These are phyloP conservation scores for Paguma larvata DNA, from an alignment of 2,797 vertebrate species.

Conservation along the genomic window DNA sequence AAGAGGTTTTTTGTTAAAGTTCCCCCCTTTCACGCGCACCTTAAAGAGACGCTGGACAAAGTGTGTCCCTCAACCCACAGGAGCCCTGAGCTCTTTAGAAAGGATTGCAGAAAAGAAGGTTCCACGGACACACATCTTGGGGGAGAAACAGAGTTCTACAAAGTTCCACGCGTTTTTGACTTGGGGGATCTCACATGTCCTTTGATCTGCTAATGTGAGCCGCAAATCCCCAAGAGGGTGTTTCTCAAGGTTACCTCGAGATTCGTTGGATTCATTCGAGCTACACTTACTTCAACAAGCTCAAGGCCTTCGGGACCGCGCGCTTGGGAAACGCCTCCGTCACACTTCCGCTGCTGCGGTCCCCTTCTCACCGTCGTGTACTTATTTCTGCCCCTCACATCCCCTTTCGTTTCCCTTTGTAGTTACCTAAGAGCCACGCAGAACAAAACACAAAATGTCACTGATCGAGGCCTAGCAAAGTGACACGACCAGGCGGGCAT, in stretches of 20 bases:
- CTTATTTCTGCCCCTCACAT: background rate
- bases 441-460: background rate
- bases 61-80: background rate
- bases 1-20: background rate
- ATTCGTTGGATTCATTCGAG: background rate
- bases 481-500: background rate
- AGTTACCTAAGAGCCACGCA: background rate
- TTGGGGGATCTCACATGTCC: background rate
- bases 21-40: background rate
- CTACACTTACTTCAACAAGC: background rate
- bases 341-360: background rate
- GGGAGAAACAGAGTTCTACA: conserved; percentile 15
- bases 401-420: conserved; percentile 41
- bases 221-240: background rate
- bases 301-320: background rate
- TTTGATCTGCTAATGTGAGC: background rate
- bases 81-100: background rate
- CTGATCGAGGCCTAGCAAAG: background rate
- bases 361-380: background rate
- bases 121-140: background rate
- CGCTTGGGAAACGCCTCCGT: background rate
- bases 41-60: conserved; percentile 32
- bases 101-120: background rate
- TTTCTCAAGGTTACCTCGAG: conserved; percentile 27
- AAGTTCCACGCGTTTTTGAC: background rate